Conservation (phyloP, 2,113 vertebrate genomes). For the Garra rufa region DNA sequence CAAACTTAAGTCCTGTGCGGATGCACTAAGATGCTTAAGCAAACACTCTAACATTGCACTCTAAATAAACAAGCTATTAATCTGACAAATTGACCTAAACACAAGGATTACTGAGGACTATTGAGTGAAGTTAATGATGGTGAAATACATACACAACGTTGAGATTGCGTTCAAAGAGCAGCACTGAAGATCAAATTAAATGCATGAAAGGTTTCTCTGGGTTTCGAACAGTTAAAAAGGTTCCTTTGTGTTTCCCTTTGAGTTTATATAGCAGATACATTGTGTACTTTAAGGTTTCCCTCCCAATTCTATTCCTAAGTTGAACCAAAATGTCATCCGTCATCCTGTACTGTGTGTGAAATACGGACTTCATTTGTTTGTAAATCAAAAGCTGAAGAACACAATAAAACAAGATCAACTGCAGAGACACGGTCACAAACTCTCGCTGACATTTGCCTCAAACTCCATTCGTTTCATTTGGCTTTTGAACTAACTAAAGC, state of each 20-base stretch:
- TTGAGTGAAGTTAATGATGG: constrained; percentile 1
- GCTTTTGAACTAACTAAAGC: background rate
- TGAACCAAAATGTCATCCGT: background rate
- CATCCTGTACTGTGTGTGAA: constrained; percentile 1
- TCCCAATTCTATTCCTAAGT: background rate
- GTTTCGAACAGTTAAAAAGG: background rate
- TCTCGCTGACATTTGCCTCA: constrained; percentile 32
- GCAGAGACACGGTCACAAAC: constrained; percentile 41
- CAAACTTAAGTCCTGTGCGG: constrained; percentile 7
- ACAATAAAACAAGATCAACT: constrained; percentile 16
- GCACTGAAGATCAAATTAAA: background rate
- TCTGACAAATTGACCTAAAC: constrained; percentile 10
- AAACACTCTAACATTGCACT: constrained; percentile 12
- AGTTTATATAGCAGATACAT: constrained; percentile 11
- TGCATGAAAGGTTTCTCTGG: background rate
- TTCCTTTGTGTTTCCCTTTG: constrained; percentile 12
- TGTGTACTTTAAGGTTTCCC: background rate
- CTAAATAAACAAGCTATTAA: constrained; percentile 23
- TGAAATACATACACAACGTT: constrained; percentile 3
- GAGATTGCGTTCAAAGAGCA: background rate
- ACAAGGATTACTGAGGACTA: constrained; percentile 11
- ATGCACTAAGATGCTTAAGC: constrained; percentile 32
- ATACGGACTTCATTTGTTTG: constrained; percentile 45
- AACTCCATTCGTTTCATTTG: constrained; percentile 26
- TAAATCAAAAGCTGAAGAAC: constrained; percentile 39